Evolutionary conservation across 1,140 invertebrate genomes (phyloP).

Genomic region (Bombus turneri): DNA sequence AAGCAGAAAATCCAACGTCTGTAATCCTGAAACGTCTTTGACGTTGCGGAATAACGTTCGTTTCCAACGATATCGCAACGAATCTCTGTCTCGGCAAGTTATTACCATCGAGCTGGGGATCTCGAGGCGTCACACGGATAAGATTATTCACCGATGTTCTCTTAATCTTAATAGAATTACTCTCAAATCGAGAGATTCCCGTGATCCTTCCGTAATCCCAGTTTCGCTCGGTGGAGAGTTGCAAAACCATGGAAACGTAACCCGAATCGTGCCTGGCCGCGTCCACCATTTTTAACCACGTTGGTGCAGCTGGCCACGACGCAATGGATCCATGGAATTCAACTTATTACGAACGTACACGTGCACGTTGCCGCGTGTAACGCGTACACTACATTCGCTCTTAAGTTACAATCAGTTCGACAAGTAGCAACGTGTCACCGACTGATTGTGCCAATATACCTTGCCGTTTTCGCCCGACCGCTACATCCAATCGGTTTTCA

Average conservation of each 20-base stretch:
- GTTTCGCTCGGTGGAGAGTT: conserved; percentile 4
- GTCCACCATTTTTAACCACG: conserved; percentile 42
- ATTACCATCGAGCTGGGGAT: conserved; percentile 32
- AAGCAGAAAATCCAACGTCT: not conserved
- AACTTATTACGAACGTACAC: conserved; percentile 6
- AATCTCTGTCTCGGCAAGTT: conserved; percentile 49
- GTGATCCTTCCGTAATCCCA: conserved; percentile 36
- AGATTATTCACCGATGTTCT: conserved; percentile 45
- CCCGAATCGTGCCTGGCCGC: not conserved
- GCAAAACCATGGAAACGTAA: conserved; percentile 1
- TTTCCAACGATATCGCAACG: conserved; percentile 48
- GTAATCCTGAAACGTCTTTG: not conserved
- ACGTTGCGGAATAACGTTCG: conserved; percentile 26
- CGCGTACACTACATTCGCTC: conserved; percentile 38
- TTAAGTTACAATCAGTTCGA: conserved; percentile 66
- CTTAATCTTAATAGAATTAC: conserved; percentile 60
- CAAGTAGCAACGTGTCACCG: conserved; percentile 63
- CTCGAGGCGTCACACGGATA: conserved; percentile 23
- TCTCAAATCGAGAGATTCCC: conserved; percentile 42
- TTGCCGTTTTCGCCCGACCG: conserved; percentile 45
- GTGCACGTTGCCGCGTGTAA: not conserved
- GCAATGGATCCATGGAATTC: conserved; percentile 22
- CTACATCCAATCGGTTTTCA: conserved; percentile 59
- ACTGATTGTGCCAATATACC: conserved; percentile 71
- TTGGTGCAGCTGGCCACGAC: conserved; percentile 6